A percentile compares a stretch with the other conserved stretches of the same genome.
Conservation (phyloP, 1,140 invertebrate species). For the Nephila pilipes region DNA sequence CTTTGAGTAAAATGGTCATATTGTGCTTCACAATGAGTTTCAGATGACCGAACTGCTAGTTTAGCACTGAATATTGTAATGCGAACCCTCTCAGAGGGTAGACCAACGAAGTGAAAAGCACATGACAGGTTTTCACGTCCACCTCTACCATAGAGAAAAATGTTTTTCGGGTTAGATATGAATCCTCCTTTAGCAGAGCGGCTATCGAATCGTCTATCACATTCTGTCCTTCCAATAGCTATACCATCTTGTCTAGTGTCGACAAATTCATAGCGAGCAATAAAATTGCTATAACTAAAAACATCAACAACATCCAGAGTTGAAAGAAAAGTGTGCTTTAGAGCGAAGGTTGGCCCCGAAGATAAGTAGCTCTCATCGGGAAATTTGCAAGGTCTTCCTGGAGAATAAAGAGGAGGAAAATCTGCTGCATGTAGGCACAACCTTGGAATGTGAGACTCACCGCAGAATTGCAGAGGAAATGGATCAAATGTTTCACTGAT, state of each 20-base stretch:
- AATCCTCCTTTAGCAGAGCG: constrained; percentile 64
- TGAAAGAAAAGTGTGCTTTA: constrained; percentile 63
- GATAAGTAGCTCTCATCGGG: constrained; percentile 78
- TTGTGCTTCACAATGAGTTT: constrained; percentile 24
- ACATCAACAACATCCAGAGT: constrained; percentile 57
- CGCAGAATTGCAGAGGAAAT: constrained; percentile 70
- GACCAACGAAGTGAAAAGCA: constrained; percentile 77
- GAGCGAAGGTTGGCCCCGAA: constrained; percentile 72
- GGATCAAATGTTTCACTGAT: constrained; percentile 49
- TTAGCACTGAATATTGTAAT: constrained; percentile 70
- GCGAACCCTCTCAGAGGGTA: constrained; percentile 68
- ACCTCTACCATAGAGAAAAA: constrained; percentile 78
- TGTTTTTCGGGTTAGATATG: constrained; percentile 76
- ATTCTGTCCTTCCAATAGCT: constrained; percentile 76
- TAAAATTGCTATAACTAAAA: constrained; percentile 70
- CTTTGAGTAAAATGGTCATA: constrained; percentile 49
- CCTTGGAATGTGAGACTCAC: constrained; percentile 77
- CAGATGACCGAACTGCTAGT: constrained; percentile 37
- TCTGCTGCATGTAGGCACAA: constrained; percentile 78
- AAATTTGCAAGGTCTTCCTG: constrained; percentile 76
- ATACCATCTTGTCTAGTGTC: constrained; percentile 77
- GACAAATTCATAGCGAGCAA: constrained; percentile 78
- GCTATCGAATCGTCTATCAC: constrained; percentile 77
- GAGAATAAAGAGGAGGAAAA: constrained; percentile 55
- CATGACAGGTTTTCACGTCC: constrained; percentile 78